Percentiles rank a stretch among this genome's conserved stretches.
phyloP scores from a whole-genome alignment of 2,797 vertebrate species.

The Lutra lutra region DNA sequence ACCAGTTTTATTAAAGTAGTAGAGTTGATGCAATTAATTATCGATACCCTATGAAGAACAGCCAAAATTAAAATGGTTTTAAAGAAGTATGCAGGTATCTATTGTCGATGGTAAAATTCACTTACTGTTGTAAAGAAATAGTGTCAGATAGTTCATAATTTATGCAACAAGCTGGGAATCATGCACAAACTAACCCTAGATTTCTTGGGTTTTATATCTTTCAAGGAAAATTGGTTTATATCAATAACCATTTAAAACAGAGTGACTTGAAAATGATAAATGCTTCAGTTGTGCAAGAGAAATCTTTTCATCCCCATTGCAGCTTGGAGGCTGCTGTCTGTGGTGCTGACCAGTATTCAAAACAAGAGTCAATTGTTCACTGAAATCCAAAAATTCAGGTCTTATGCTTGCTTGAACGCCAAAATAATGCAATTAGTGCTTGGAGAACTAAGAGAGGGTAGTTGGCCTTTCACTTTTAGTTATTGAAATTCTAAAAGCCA shows the following conservation, averaged over 20 bases:
- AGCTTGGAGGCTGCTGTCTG: background rate
- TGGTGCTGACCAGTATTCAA: background rate
- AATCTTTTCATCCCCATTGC: background rate
- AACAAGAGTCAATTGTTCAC: background rate
- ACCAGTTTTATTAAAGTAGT: slow-evolving; percentile 77
- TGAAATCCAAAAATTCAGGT: background rate
- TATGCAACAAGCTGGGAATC: background rate
- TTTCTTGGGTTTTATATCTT: background rate
- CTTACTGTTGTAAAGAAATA: slow-evolving; percentile 37
- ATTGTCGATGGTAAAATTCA: slow-evolving; percentile 19
- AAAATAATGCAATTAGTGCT: background rate
- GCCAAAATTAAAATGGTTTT: slow-evolving; percentile 64
- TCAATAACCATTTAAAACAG: background rate
- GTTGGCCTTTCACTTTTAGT: background rate
- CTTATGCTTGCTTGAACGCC: background rate
- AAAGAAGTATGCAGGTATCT: slow-evolving; percentile 4
- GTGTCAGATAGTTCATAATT: background rate
- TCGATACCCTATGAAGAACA: slow-evolving; percentile 65
- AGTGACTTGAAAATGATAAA: background rate
- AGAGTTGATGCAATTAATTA: slow-evolving; percentile 79
- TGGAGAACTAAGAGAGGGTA: background rate
- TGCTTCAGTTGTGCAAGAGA: background rate
- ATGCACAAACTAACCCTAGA: background rate
- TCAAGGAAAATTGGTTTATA: background rate
- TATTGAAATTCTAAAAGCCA: background rate